Percentiles rank a stretch among this genome's conserved stretches.
Evolutionary conservation across 2,113 vertebrate species (phyloP).

Genomic region (Dipodomys merriami): DNA sequence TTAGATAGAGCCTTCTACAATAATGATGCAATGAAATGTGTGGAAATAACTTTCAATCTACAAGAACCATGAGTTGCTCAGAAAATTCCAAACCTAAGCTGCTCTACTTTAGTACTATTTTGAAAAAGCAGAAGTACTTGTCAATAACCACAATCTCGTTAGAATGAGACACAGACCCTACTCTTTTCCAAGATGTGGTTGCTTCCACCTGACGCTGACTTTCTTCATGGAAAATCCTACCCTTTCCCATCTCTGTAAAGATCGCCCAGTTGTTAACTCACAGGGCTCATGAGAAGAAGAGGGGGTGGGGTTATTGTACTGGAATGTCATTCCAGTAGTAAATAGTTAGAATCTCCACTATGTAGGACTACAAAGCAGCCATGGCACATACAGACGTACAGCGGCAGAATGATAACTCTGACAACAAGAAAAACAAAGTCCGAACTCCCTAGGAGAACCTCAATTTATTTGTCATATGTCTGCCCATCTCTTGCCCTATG

Average conservation of each 20-base stretch:
- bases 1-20: not conserved
- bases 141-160: not conserved
- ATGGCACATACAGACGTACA: not conserved
- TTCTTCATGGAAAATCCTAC: not conserved
- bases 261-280: not conserved
- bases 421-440: not conserved
- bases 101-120: not conserved
- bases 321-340: not conserved
- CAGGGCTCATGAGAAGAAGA: not conserved
- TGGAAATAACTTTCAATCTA: constrained; percentile 1
- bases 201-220: not conserved
- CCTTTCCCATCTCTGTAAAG: not conserved
- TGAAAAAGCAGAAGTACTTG: constrained; percentile 1
- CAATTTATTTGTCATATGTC: not conserved
- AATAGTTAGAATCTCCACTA: not conserved
- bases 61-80: not conserved
- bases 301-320: not conserved
- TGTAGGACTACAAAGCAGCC: not conserved
- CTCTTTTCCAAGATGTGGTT: not conserved
- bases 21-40: constrained; percentile 12
- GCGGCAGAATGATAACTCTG: not conserved
- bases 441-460: not conserved
- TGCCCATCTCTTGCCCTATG: not conserved
- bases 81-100: constrained; percentile 43
- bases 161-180: not conserved